Conservation (phyloP, 2,888 invertebrate species). For the Tinea pellionella region DNA sequence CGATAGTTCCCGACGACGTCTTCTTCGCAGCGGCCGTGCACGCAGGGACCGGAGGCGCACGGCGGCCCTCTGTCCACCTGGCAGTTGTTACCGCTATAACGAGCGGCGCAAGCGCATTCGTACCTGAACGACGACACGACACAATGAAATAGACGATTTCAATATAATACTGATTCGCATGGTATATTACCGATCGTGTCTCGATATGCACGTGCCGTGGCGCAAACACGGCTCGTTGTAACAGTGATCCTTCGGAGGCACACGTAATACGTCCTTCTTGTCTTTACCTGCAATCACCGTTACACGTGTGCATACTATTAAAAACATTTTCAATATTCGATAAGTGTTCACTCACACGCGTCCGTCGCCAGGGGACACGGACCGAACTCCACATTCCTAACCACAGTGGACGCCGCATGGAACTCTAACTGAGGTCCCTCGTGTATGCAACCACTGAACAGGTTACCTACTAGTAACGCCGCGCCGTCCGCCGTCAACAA, state of each 20-base stretch:
- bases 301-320: too few relatives aligned
- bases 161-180: not conserved
- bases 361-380: slow-evolving; percentile 80
- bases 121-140: slow-evolving; percentile 52
- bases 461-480: slow-evolving; percentile 81
- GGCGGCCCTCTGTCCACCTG: slow-evolving; percentile 83
- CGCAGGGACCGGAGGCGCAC: slow-evolving; percentile 76
- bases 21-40: slow-evolving; percentile 78
- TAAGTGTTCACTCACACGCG: slow-evolving; percentile 67
- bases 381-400: slow-evolving; percentile 79
- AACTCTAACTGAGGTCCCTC: slow-evolving; percentile 90
- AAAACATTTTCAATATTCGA: too few relatives aligned
- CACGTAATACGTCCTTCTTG: slow-evolving; percentile 63
- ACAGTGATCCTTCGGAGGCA: slow-evolving; percentile 76
- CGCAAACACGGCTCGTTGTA: slow-evolving; percentile 85
- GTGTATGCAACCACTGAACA: slow-evolving; percentile 85
- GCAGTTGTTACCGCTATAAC: slow-evolving; percentile 90
- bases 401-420: slow-evolving; percentile 71
- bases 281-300: slow-evolving; percentile 47
- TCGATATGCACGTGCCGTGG: slow-evolving; percentile 83
- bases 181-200: slow-evolving; percentile 69
- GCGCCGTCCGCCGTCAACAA: slow-evolving; percentile 78
- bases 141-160: not conserved
- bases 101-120: slow-evolving; percentile 85
- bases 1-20: slow-evolving; percentile 75